Conservation (phyloP, 2,797 vertebrate genomes). For the Otolemur crassicaudatus region DNA sequence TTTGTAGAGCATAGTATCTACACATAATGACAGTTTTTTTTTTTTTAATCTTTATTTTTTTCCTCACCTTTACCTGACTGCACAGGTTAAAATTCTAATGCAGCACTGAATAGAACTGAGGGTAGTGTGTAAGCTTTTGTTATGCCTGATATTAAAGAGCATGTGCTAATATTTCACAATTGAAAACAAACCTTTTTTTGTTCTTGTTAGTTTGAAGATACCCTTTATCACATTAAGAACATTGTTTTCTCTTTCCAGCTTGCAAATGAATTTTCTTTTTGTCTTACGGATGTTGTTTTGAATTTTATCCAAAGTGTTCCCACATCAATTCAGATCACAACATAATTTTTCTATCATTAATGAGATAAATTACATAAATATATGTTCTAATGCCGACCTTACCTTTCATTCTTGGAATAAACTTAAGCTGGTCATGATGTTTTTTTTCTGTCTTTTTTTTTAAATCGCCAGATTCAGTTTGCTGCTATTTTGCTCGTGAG, state of each 20-base stretch:
- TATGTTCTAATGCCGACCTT: neutral
- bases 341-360: neutral
- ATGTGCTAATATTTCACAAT: neutral
- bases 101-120: neutral
- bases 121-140: neutral
- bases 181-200: neutral
- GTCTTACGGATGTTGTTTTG: neutral
- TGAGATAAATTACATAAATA: neutral
- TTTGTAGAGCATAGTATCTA: neutral
- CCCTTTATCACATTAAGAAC: neutral
- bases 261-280: neutral
- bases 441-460: neutral
- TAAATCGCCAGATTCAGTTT: neutral
- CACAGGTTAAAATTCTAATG: neutral
- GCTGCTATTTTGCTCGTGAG: conserved; percentile 50
- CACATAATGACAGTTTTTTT: neutral
- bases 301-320: conserved; percentile 38
- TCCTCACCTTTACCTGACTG: neutral
- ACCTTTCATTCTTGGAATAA: conserved; percentile 34
- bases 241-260: conserved; percentile 32
- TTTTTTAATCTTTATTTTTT: neutral
- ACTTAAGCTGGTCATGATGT: neutral
- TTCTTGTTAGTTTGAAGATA: neutral
- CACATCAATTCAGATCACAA: neutral
- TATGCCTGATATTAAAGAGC: neutral